Base-by-base conservation (phyloP, 2,888 invertebrate species). In the Melitaea athalia region DNA sequence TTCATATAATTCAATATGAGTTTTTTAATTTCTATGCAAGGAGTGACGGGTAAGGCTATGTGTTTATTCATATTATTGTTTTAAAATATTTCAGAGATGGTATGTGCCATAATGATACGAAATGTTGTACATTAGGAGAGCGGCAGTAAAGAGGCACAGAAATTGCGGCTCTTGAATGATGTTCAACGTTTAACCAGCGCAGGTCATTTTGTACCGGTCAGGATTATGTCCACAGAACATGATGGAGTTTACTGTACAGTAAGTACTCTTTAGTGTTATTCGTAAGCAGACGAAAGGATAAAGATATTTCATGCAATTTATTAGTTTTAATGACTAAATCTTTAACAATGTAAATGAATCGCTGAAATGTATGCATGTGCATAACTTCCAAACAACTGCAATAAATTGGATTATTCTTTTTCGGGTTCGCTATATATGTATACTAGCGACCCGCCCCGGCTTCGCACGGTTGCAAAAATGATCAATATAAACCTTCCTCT, bases 91-190 rank as follows among this genome's bases (percentile, higher is more conserved):
- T 33, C 33, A 31, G 53, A 55, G 33, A 53, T 55, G 33, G 7
- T 12, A 33, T 11, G 24, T 33, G 33, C 53, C 14, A 55, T 55
- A 6, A 55, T 42, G 38, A 57, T 57, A 52, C 24, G 57, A 42
- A 42, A 42, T 42, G 42, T 15, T 42, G 57, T 57, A 15, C 42
- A 57, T 57, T 57, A 57, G n/a, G 57, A 38, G 42, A 38, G 47
- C 12, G 45, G 55, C 57, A 57, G 42, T 57, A 57, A 57, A 57
- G 57, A 42, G 15, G 38, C 42, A 57, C 15, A 57, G 57, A 57
- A 57, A 15, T 57, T 57, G 42, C 38, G 42, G 57, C 57, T 15
- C 38, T 57, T 57, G 57, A 57, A 57, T 57, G 57, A 57, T 15
- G 57, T 57, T 15, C n/a, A 57, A 38, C 38, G 55, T 55, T 55